These are phyloP conservation scores for Umimayanthus chanpuru DNA, from an alignment of 92 coral and sea anemone species.

Conservation along the genomic window DNA sequence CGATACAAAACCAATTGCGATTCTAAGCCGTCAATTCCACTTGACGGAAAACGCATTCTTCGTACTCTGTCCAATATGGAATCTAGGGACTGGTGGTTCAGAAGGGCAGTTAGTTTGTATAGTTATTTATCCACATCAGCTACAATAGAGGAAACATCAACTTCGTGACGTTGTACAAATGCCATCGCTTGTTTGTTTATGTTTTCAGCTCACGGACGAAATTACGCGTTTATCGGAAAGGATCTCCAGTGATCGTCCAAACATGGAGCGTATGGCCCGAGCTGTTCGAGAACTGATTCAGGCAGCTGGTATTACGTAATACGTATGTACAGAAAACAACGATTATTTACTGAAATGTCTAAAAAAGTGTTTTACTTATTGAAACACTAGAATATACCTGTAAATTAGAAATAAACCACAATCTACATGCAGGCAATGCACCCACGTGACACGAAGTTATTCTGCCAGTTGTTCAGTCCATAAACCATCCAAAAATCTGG, in stretches of 20 bases:
- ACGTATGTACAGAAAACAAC: background rate
- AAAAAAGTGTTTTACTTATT: too few species aligned
- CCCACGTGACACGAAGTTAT: background rate
- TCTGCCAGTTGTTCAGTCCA: background rate
- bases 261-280: conserved; percentile 63
- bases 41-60: too few species aligned
- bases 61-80: too few species aligned
- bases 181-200: background rate
- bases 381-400: too few species aligned
- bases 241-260: conserved; percentile 59
- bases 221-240: conserved; percentile 45
- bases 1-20: too few species aligned
- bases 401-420: too few species aligned
- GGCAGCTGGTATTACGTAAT: conserved; percentile 37
- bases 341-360: too few species aligned
- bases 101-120: too few species aligned
- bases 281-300: conserved; percentile 55
- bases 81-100: too few species aligned
- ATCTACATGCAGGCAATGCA: background rate
- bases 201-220: conserved; percentile 61
- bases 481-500: too few species aligned
- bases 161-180: background rate
- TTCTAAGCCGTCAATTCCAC: too few species aligned
- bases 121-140: background rate
- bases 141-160: background rate